Base-by-base conservation (phyloP, 2,888 invertebrate species). In the Coremacera marginata region DNA sequence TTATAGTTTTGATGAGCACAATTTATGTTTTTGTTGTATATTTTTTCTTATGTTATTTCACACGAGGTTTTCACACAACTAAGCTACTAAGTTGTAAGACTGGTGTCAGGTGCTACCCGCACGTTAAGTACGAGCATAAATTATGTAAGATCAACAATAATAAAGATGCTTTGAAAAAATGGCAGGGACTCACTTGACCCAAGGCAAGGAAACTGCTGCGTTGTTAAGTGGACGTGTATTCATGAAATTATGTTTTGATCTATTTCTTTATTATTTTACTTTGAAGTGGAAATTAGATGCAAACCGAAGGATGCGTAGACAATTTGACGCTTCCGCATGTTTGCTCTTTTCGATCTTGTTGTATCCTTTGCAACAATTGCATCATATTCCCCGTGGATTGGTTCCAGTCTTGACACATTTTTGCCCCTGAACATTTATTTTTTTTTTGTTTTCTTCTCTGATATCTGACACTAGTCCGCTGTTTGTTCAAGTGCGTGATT, bases 291-390 rank as follows among this genome's bases (percentile, higher is more conserved):
- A 27, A n/a, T 14, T n/a, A 27, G 51, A 25, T 37, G 67, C 11
- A 2, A 11, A 25, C 11, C 37, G 62, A n/a, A 55, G 52, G 22
- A 78, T 79, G 84, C 86, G 84, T 85, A 87, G 87, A 87, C 87
- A 87, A 86, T 87, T 84, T 81, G 87, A 86, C 87, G 87, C 87
- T 87, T 87, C 87, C 87, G 86, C 80, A 77, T 84, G 82, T 8
- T 34, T 31, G 8, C 27, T 5, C 2, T 63, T 14, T n/a, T 34
- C n/a, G 14, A 22, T 63, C 31, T 3, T 63, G 27, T 31, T 63
- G 2, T 14, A 44, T 9, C 63, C 31, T n/a, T 60, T n/a, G n/a
- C 62, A 5, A 27, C 62, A 19, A 22, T 70, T 70, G 70, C 70
- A 27, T 52, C 52, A 70, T 70, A 52, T 52, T 51, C 19, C 63